Evolutionary conservation across 2,888 invertebrate species (phyloP).

Genomic region (Oasisia sp.): DNA sequence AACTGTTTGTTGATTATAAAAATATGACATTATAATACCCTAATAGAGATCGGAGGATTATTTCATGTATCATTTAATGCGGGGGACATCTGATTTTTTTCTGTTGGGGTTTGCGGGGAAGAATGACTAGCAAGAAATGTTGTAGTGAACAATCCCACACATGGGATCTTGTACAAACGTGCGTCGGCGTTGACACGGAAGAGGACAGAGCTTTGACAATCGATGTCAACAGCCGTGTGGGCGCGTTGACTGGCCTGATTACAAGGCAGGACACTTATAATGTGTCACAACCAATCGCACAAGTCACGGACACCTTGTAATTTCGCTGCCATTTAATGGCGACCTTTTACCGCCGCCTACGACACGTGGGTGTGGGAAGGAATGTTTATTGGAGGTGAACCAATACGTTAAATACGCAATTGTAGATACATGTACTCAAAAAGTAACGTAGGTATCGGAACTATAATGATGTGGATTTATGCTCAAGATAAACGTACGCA

Average conservation of each 20-base stretch:
- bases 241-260: background rate
- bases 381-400: background rate
- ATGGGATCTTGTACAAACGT: background rate
- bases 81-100: too few relatives aligned
- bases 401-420: background rate
- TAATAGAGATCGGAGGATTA: too few relatives aligned
- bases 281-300: background rate
- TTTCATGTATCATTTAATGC: too few relatives aligned
- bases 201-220: background rate
- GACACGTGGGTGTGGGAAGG: background rate
- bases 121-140: too few relatives aligned
- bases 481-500: background rate
- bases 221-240: background rate
- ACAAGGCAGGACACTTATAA: background rate
- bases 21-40: too few relatives aligned
- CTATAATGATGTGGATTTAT: background rate
- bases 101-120: too few relatives aligned
- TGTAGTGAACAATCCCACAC: too few relatives aligned
- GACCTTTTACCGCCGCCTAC: background rate
- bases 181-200: background rate
- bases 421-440: background rate
- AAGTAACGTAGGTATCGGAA: background rate
- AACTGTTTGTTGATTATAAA: too few relatives aligned
- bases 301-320: background rate
- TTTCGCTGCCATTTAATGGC: background rate